A percentile compares a stretch with the other conserved stretches of the same genome.
phyloP scores from a whole-genome alignment of 2,113 vertebrate species.

The Sclerurus mexicanus region DNA sequence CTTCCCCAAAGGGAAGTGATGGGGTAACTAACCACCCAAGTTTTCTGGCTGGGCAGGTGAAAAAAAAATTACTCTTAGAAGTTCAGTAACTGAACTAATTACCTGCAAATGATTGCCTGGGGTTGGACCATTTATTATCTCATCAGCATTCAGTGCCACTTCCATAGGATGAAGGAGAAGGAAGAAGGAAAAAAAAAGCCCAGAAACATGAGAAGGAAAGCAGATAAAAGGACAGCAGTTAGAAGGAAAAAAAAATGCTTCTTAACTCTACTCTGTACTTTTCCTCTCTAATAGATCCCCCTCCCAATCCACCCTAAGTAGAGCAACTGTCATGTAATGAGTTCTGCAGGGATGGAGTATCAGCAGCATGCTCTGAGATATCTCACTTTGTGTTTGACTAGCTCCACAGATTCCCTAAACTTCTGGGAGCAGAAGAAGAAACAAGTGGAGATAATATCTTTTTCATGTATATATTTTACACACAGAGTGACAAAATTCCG shows the following conservation, averaged over 20 bases:
- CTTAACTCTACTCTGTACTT: conserved; percentile 57
- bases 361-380: neutral
- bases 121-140: conserved; percentile 64
- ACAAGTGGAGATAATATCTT: neutral
- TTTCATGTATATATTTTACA: neutral
- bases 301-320: neutral
- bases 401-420: neutral
- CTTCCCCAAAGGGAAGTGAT: neutral
- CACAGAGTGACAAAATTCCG: neutral
- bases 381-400: neutral
- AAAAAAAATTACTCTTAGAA: conserved; percentile 30
- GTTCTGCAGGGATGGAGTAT: conserved; percentile 22
- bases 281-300: conserved; percentile 25
- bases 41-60: conserved; percentile 39
- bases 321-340: conserved; percentile 32
- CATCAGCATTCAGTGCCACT: conserved; percentile 40
- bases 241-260: conserved; percentile 20
- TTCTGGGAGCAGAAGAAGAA: neutral
- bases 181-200: conserved; percentile 20
- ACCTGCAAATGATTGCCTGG: conserved; percentile 61
- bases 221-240: conserved; percentile 53
- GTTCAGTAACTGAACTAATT: conserved; percentile 68
- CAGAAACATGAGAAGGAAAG: conserved; percentile 29
- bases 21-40: conserved; percentile 35
- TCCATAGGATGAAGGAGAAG: conserved; percentile 35